Evolutionary conservation across 2,797 vertebrate genomes (phyloP).

Genomic region (Gila robusta): DNA sequence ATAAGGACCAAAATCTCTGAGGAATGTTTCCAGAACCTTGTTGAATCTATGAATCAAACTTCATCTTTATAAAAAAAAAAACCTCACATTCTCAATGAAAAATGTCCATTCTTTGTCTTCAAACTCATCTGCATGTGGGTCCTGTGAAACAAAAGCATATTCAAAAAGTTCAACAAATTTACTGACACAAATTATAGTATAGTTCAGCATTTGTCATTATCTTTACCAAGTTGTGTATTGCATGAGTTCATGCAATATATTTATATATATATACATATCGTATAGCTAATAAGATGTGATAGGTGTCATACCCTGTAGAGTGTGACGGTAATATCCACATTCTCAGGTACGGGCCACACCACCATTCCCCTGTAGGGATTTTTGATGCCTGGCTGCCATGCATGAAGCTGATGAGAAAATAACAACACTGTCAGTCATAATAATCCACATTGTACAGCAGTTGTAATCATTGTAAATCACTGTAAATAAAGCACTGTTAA

Average conservation of each 20-base stretch:
- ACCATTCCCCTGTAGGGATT: conserved; percentile 91
- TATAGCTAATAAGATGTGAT: background rate
- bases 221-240: background rate
- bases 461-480: background rate
- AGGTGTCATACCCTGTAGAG: conserved; percentile 85
- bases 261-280: background rate
- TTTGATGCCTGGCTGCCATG: conserved; percentile 93
- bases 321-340: conserved; percentile 91
- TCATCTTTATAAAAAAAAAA: conserved; percentile 63
- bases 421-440: background rate
- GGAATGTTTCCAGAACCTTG: background rate
- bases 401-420: conserved; percentile 81
- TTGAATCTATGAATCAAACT: background rate
- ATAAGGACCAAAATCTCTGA: background rate
- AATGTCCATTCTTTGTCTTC: conserved; percentile 99
- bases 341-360: conserved; percentile 92
- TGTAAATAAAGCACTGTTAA: background rate
- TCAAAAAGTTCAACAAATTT: background rate
- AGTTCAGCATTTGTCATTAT: background rate
- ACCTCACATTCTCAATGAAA: conserved; percentile 99
- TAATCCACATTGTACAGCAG: background rate
- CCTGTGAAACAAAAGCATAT: conserved; percentile 77
- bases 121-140: conserved; percentile 98
- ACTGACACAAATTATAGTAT: background rate
- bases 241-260: background rate